Conservation (phyloP, 1,140 invertebrate genomes). For the Macrostomum lignano region DNA sequence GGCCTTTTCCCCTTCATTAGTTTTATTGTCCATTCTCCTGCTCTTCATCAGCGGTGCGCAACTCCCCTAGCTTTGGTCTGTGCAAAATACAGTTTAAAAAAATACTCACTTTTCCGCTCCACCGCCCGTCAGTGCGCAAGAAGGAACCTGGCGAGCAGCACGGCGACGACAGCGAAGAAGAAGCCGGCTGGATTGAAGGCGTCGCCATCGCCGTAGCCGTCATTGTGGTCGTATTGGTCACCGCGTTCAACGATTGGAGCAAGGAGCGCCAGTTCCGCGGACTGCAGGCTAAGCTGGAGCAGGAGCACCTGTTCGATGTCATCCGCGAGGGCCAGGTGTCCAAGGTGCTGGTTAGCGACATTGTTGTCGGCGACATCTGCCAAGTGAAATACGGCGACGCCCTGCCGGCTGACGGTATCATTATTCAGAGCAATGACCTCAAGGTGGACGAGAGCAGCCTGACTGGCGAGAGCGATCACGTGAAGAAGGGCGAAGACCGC, state of each 20-base stretch:
- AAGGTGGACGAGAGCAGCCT: slow-evolving; percentile 93
- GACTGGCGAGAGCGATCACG: slow-evolving; percentile 95
- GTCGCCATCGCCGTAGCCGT: slow-evolving; percentile 86
- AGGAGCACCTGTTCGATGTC: slow-evolving; percentile 88
- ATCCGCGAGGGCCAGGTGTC: slow-evolving; percentile 64
- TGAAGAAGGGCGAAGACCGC: slow-evolving; percentile 65
- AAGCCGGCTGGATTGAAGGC: slow-evolving; percentile 59
- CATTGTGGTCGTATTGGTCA: slow-evolving; percentile 84
- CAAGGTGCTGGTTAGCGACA: slow-evolving; percentile 76
- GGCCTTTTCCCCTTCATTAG: too few species aligned
- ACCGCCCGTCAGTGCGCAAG: too few species aligned
- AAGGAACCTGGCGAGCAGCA: background rate
- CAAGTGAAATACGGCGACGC: slow-evolving; percentile 50
- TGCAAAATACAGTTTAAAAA: too few species aligned
- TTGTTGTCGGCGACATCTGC: slow-evolving; percentile 94
- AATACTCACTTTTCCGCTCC: too few species aligned
- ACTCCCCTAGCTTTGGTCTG: too few species aligned
- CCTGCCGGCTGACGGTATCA: slow-evolving; percentile 76
- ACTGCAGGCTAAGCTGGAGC: slow-evolving; percentile 84
- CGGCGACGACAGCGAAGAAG: background rate
- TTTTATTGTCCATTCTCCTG: too few species aligned
- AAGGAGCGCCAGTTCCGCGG: slow-evolving; percentile 90
- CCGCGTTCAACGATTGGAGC: slow-evolving; percentile 93
- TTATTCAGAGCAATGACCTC: slow-evolving; percentile 93
- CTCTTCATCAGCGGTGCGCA: too few species aligned